phyloP scores from a whole-genome alignment of 2,113 vertebrate genomes.

The Amphiprion percula region DNA sequence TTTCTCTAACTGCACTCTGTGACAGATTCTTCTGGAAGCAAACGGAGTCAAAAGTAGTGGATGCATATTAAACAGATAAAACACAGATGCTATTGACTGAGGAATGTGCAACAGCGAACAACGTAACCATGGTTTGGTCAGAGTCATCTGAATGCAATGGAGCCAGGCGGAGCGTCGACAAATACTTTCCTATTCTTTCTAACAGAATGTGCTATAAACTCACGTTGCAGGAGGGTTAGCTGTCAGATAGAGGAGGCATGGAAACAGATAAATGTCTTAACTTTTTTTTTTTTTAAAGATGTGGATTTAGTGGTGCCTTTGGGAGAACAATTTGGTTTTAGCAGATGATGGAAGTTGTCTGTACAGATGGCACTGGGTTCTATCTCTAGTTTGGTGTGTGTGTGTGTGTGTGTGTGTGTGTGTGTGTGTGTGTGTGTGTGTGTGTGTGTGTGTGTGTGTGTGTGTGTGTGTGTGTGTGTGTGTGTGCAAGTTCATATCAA shows the following conservation, averaged over 20 bases:
- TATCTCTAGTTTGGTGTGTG: slow-evolving; percentile 78
- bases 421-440: too few relatives aligned
- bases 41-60: slow-evolving; percentile 19
- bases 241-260: background rate
- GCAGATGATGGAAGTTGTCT: slow-evolving; percentile 67
- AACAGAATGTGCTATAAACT: slow-evolving; percentile 23
- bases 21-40: slow-evolving; percentile 22
- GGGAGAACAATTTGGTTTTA: slow-evolving; percentile 63
- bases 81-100: slow-evolving; percentile 55
- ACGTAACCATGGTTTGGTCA: slow-evolving; percentile 44
- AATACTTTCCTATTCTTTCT: slow-evolving; percentile 47
- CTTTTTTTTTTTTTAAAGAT: slow-evolving; percentile 4
- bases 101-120: slow-evolving; percentile 63
- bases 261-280: slow-evolving; percentile 17
- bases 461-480: slow-evolving; percentile 16
- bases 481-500: slow-evolving; percentile 1
- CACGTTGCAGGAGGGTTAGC: slow-evolving; percentile 21
- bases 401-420: background rate
- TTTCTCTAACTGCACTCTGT: slow-evolving; percentile 8
- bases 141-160: slow-evolving; percentile 51
- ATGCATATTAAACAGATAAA: slow-evolving; percentile 46
- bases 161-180: slow-evolving; percentile 35
- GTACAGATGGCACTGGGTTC: slow-evolving; percentile 74
- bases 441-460: background rate
- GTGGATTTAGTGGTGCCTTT: slow-evolving; percentile 26